These are phyloP conservation scores for Diachasmimorpha longicaudata DNA, from an alignment of 1,140 invertebrate species.

Conservation along the genomic window DNA sequence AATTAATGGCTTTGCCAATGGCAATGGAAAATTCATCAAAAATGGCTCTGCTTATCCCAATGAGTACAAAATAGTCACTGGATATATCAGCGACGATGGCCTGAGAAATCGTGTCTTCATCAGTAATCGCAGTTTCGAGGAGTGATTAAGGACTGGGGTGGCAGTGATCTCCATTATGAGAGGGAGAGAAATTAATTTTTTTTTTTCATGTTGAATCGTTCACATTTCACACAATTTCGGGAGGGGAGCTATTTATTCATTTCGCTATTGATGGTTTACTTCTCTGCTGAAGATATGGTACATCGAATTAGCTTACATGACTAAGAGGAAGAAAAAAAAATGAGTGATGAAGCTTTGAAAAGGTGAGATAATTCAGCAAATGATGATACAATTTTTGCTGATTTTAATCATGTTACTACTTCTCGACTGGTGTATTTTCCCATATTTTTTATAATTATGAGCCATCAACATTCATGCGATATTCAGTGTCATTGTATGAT, in stretches of 20 bases:
- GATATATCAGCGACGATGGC: constrained; percentile 55
- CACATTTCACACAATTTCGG: background rate
- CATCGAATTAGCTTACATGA: no score
- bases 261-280: no score
- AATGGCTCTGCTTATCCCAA: constrained; percentile 44
- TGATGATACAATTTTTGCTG: no score
- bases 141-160: constrained; percentile 26
- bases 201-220: background rate
- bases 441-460: background rate
- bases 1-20: background rate
- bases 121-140: constrained; percentile 41
- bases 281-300: no score
- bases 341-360: no score
- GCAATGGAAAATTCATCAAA: constrained; percentile 26
- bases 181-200: background rate
- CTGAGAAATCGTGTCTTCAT: constrained; percentile 59
- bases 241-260: no score
- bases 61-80: constrained; percentile 57
- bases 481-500: background rate
- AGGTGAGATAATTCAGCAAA: no score
- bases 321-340: no score
- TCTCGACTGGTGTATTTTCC: no score
- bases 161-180: background rate
- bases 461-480: background rate
- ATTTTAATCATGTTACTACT: no score